phyloP scores from a whole-genome alignment of 2,113 vertebrate species.

The Notarius lentiginosus region DNA sequence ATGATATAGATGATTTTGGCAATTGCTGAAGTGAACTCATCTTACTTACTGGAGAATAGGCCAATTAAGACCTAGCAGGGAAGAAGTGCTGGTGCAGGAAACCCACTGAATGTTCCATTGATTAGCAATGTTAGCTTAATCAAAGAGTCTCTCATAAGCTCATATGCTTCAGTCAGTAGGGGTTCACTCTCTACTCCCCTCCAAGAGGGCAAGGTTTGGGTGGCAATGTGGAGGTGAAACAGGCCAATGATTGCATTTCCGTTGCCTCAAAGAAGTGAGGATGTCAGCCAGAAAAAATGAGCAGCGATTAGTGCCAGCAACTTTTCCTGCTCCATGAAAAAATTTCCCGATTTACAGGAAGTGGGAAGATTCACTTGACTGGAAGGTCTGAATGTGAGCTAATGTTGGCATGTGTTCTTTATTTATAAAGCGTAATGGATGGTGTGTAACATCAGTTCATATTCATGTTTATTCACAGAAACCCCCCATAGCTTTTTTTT shows the following conservation, averaged over 20 bases:
- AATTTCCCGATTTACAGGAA: slow-evolving; percentile 53
- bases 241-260: slow-evolving; percentile 59
- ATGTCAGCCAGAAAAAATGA: slow-evolving; percentile 53
- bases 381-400: slow-evolving; percentile 50
- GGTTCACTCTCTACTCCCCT: slow-evolving; percentile 66
- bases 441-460: slow-evolving; percentile 50
- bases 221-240: slow-evolving; percentile 54
- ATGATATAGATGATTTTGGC: slow-evolving; percentile 46
- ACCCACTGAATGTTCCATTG: slow-evolving; percentile 79
- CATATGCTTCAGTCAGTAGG: slow-evolving; percentile 73
- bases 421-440: slow-evolving; percentile 49
- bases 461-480: slow-evolving; percentile 50
- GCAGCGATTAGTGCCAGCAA: slow-evolving; percentile 48
- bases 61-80: slow-evolving; percentile 70
- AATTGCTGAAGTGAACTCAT: slow-evolving; percentile 71
- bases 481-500: slow-evolving; percentile 49
- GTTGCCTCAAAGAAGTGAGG: slow-evolving; percentile 53
- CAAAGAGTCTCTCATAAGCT: slow-evolving; percentile 76
- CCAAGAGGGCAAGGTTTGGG: slow-evolving; percentile 52
- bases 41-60: slow-evolving; percentile 75
- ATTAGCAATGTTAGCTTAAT: slow-evolving; percentile 80
- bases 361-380: slow-evolving; percentile 48
- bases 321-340: slow-evolving; percentile 49
- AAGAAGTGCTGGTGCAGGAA: slow-evolving; percentile 75
- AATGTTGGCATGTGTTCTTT: slow-evolving; percentile 45